Evolutionary conservation across 2,888 invertebrate species (phyloP).

Genomic region (Terebella lapidaria): DNA sequence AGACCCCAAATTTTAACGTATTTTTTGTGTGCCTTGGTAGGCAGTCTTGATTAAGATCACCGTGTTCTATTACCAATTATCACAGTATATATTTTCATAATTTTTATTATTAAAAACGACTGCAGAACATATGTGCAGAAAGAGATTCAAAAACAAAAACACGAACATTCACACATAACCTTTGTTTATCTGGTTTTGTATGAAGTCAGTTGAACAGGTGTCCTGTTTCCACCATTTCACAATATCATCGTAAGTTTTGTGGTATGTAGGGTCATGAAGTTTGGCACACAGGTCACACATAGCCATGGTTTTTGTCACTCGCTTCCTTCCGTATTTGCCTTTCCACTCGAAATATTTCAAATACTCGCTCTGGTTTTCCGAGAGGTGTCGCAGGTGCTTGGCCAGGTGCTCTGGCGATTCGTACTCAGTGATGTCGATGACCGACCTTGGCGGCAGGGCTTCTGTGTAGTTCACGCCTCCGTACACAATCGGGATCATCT

Average conservation of each 20-base stretch:
- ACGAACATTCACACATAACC: too few relatives aligned
- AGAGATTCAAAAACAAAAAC: too few relatives aligned
- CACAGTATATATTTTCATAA: too few relatives aligned
- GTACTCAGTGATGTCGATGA: background rate
- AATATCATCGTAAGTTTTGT: background rate
- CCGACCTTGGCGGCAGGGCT: background rate
- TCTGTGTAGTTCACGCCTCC: background rate
- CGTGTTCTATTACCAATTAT: too few relatives aligned
- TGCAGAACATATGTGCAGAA: too few relatives aligned
- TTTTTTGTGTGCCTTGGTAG: too few relatives aligned
- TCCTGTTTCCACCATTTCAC: background rate
- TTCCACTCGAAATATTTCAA: background rate
- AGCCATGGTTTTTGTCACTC: background rate
- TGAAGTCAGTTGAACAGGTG: background rate
- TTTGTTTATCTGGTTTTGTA: too few relatives aligned
- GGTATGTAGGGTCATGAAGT: background rate
- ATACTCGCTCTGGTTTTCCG: background rate
- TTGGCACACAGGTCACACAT: background rate
- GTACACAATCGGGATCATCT: background rate
- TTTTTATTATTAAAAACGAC: too few relatives aligned
- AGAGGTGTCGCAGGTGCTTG: background rate
- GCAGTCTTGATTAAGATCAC: too few relatives aligned
- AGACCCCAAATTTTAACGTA: too few relatives aligned
- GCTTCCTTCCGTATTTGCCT: background rate
- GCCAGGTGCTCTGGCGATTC: background rate